Conservation (phyloP, 2,888 invertebrate species). For the Phortica okadai region DNA sequence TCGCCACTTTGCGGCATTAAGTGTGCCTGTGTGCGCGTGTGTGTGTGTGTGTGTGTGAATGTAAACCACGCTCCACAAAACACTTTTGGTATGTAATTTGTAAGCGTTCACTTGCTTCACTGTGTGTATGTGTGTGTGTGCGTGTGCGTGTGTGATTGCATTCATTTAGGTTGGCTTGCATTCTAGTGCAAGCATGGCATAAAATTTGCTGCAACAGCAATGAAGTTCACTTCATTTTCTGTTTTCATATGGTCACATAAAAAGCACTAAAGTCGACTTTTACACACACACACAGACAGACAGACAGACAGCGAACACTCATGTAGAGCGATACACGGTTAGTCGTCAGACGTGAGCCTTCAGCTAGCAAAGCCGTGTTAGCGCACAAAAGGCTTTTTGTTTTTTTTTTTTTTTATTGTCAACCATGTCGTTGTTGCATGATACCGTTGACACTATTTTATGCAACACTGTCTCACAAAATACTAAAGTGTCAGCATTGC, state of each 20-base stretch:
- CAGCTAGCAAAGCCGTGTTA: background rate
- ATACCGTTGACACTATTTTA: slow-evolving; percentile 30
- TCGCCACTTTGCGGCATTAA: background rate
- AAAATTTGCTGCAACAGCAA: slow-evolving; percentile 20
- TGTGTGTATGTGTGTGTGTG: slow-evolving; percentile 23
- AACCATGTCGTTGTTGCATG: background rate
- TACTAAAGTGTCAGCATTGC: slow-evolving; percentile 28
- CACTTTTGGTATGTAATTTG: slow-evolving; percentile 47
- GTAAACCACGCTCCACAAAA: slow-evolving; percentile 45
- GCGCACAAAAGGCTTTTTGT: slow-evolving; percentile 18
- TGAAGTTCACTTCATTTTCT: slow-evolving; percentile 29
- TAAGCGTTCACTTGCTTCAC: slow-evolving; percentile 45
- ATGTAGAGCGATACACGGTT: background rate
- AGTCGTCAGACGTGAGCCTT: background rate
- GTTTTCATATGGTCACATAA: slow-evolving; percentile 31
- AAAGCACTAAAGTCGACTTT: slow-evolving; percentile 31
- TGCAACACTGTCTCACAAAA: slow-evolving; percentile 25
- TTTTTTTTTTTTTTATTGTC: slow-evolving; percentile 1
- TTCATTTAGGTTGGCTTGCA: slow-evolving; percentile 15
- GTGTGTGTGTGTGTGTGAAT: background rate
- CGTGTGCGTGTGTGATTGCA: slow-evolving; percentile 26
- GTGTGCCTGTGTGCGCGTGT: no score
- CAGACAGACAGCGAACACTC: background rate
- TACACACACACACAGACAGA: background rate
- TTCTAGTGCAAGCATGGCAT: slow-evolving; percentile 6